Conservation (phyloP, 2,888 invertebrate genomes). For the Archips xylosteana region DNA sequence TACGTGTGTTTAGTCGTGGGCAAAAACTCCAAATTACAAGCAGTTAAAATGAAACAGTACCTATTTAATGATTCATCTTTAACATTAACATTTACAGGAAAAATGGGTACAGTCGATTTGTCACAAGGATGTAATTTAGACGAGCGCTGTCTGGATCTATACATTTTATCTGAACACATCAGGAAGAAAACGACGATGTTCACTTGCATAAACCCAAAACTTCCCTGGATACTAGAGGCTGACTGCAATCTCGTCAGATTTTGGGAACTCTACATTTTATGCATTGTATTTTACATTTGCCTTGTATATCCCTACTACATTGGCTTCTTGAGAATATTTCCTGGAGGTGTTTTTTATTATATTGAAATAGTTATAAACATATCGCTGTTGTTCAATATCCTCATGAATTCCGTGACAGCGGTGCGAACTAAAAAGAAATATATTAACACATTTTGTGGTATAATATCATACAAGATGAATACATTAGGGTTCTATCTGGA, state of each 20-base stretch:
- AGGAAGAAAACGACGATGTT: constrained; percentile 70
- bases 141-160: constrained; percentile 74
- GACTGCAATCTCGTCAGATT: constrained; percentile 74
- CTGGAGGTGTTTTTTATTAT: constrained; percentile 68
- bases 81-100: constrained; percentile 56
- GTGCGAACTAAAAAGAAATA: constrained; percentile 76
- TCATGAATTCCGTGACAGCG: constrained; percentile 76
- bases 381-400: constrained; percentile 72
- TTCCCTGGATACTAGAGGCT: constrained; percentile 81
- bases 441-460: constrained; percentile 65
- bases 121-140: constrained; percentile 69
- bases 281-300: constrained; percentile 72
- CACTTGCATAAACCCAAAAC: constrained; percentile 68
- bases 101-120: constrained; percentile 62
- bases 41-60: not conserved
- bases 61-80: not conserved
- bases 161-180: constrained; percentile 77
- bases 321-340: constrained; percentile 72
- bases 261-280: constrained; percentile 79
- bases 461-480: constrained; percentile 74
- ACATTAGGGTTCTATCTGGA: constrained; percentile 82
- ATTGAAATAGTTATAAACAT: constrained; percentile 71
- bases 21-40: too few species aligned
- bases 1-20: too few species aligned
- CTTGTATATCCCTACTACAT: constrained; percentile 80